These are phyloP conservation scores for Andinoacara biseriatus DNA, from an alignment of 2,113 vertebrate genomes.

Conservation along the genomic window DNA sequence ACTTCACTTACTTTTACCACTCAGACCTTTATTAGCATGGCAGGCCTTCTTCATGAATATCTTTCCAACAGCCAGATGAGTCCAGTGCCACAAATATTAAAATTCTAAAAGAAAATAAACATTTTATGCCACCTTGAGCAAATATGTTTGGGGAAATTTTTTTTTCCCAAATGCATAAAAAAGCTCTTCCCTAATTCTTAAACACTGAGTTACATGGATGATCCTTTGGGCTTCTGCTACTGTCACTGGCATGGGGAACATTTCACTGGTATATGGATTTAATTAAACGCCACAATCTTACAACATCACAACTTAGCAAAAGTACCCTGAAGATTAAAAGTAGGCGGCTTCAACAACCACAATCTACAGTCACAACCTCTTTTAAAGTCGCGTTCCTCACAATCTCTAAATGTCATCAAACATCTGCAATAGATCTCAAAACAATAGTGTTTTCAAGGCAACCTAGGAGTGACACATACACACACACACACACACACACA, in stretches of 20 bases:
- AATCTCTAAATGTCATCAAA: not conserved
- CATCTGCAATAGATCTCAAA: no score
- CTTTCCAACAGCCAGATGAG: not conserved
- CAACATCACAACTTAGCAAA: not conserved
- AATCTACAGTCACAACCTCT: not conserved
- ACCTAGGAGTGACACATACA: not conserved
- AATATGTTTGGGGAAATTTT: not conserved
- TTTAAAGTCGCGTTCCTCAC: not conserved
- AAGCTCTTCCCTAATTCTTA: not conserved
- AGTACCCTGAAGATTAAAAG: not conserved
- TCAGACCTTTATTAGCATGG: not conserved
- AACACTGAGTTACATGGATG: not conserved
- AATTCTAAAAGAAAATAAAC: not conserved
- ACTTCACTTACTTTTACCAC: not conserved
- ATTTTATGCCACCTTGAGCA: not conserved
- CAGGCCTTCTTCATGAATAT: not conserved
- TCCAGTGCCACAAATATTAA: not conserved
- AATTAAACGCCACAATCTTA: not conserved
- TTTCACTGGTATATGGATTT: not conserved
- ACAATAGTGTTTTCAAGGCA: no score
- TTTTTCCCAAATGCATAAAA: not conserved
- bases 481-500: no score
- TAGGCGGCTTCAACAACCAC: not conserved
- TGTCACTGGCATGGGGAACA: not conserved
- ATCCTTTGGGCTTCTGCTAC: not conserved